A percentile compares a stretch with the other conserved stretches of the same genome.
Evolutionary conservation across 2,113 vertebrate species (phyloP).

Genomic region (Rhabdornis inornatus): DNA sequence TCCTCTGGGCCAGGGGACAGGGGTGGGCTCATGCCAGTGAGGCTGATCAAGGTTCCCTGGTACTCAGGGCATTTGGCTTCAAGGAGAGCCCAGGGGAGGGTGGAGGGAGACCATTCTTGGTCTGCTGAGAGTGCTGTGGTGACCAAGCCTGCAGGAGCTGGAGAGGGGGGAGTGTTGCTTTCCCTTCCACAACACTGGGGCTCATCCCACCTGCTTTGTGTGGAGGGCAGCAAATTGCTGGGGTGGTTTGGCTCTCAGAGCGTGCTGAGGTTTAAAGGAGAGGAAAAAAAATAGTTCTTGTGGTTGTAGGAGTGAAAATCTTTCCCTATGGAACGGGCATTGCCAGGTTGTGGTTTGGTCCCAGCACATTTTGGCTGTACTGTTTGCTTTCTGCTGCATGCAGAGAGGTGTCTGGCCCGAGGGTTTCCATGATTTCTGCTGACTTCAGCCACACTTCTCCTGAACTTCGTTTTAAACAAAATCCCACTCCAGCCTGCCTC

Average conservation of each 20-base stretch:
- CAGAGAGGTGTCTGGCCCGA: neutral
- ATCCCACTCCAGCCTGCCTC: neutral
- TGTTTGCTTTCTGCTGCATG: neutral
- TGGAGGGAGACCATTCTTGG: neutral
- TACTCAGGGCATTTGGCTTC: neutral
- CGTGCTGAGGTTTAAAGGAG: neutral
- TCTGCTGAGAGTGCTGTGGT: neutral
- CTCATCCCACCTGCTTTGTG: neutral
- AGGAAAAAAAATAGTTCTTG: neutral
- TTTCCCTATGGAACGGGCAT: neutral
- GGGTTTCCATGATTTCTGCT: neutral
- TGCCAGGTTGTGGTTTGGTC: neutral
- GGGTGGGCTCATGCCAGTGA: accelerated
- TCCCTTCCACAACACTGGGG: neutral
- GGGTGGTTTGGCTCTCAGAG: neutral
- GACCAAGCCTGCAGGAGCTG: neutral
- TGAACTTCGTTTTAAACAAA: neutral
- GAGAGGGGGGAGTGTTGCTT: neutral
- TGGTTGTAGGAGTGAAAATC: neutral
- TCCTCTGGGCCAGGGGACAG: neutral
- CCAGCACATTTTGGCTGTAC: neutral
- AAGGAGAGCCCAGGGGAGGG: neutral
- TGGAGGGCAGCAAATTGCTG: neutral
- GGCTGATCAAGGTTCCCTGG: accelerated
- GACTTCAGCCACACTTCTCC: neutral